A percentile compares a stretch with the other conserved stretches of the same genome.
Conservation (phyloP, 2,113 vertebrate genomes). For the Benitochromis conjunctus region DNA sequence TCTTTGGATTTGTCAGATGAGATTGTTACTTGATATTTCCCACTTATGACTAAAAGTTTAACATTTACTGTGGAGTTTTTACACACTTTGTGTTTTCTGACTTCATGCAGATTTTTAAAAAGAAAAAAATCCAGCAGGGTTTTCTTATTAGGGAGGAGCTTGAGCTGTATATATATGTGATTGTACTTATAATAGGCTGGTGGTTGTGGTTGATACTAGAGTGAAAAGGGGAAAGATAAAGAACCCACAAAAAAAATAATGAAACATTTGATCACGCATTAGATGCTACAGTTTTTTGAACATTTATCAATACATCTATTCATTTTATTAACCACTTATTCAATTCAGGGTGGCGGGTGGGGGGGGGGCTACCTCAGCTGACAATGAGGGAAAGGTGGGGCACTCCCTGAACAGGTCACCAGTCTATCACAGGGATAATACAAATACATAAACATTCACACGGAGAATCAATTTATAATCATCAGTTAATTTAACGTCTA, state of each 20-base stretch:
- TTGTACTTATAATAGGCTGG: accelerated
- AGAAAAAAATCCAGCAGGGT: accelerated
- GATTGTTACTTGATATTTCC: background rate
- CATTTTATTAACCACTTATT: background rate
- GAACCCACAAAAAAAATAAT: background rate
- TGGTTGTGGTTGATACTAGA: background rate
- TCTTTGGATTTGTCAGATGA: background rate
- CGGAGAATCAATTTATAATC: background rate
- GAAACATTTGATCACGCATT: background rate
- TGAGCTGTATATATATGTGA: background rate
- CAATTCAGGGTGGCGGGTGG: background rate
- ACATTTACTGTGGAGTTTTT: background rate
- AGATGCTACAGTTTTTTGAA: background rate
- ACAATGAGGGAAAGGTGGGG: accelerated
- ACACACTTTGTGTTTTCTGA: background rate
- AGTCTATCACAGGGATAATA: background rate
- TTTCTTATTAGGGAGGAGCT: background rate
- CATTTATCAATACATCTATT: background rate
- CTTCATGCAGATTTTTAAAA: background rate
- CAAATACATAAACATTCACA: background rate
- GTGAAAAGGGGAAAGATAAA: background rate
- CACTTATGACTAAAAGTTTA: accelerated
- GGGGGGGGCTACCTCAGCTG: accelerated
- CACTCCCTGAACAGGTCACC: no score
- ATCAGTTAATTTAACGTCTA: background rate